Conservation (phyloP, 2,888 invertebrate genomes). For the Pseudoips prasinana region DNA sequence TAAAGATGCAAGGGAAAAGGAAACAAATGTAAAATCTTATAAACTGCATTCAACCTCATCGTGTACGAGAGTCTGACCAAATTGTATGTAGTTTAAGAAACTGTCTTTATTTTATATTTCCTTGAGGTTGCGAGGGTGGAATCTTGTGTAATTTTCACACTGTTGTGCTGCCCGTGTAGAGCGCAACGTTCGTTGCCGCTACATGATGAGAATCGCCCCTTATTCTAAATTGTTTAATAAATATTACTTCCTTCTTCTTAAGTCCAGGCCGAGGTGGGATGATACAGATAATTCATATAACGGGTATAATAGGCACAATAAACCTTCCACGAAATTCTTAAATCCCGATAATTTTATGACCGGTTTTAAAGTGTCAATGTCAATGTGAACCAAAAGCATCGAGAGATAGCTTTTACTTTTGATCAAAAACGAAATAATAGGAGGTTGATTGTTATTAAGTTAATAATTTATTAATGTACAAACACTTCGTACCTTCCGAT, state of each 20-base stretch:
- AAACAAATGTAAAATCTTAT: conserved; percentile 71
- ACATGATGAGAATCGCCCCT: conserved; percentile 22
- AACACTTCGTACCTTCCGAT: conserved; percentile 27
- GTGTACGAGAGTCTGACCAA: conserved; percentile 55
- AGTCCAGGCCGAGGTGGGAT: too few relatives aligned
- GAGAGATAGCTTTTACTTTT: conserved; percentile 26
- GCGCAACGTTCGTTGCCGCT: conserved; percentile 22
- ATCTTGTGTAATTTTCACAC: conserved; percentile 48
- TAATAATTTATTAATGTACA: conserved; percentile 29
- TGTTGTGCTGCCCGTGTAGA: conserved; percentile 37
- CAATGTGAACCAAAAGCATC: too few relatives aligned
- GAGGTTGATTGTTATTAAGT: conserved; percentile 18
- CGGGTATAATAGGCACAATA: too few relatives aligned
- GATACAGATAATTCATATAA: too few relatives aligned
- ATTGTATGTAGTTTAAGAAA: conserved; percentile 52
- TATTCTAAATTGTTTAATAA: conserved; percentile 44
- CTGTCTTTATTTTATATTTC: conserved; percentile 59
- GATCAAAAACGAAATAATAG: conserved; percentile 10
- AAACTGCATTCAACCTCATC: conserved; percentile 73
- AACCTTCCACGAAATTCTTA: too few relatives aligned
- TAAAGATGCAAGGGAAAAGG: conserved; percentile 58
- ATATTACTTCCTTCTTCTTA: too few relatives aligned
- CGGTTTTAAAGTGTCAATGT: too few relatives aligned
- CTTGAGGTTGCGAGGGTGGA: conserved; percentile 35
- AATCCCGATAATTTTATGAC: too few relatives aligned